Conservation (phyloP, 2,113 vertebrate genomes). For the Myodes glareolus region DNA sequence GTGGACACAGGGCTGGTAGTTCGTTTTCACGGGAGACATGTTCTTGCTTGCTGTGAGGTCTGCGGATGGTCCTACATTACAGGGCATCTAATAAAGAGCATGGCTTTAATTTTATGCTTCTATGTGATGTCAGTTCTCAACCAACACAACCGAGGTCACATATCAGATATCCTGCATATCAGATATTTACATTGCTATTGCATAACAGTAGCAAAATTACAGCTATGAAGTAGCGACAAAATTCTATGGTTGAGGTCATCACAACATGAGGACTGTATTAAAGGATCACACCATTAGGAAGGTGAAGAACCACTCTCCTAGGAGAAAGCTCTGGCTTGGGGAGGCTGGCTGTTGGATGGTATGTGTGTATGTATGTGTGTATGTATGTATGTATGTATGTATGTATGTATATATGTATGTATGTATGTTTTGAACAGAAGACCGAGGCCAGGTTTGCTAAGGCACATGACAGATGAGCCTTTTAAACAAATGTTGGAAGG, state of each 20-base stretch:
- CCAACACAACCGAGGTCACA: not conserved
- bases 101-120: not conserved
- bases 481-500: conserved; percentile 38
- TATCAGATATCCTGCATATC: not conserved
- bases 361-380: not conserved
- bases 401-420: no score
- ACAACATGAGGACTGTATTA: not conserved
- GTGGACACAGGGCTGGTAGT: not conserved
- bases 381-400: not conserved
- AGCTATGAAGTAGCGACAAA: not conserved
- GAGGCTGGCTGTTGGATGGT: not conserved
- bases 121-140: not conserved
- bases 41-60: not conserved
- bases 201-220: not conserved
- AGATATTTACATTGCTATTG: not conserved
- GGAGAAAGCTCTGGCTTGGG: not conserved
- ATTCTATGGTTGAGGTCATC: not conserved
- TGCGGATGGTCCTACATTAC: not conserved
- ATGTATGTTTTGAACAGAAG: not conserved
- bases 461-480: not conserved
- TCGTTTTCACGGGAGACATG: not conserved
- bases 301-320: not conserved
- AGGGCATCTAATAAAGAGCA: not conserved
- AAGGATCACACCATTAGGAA: not conserved
- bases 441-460: conserved; percentile 38